Base-by-base conservation (phyloP, 2,888 invertebrate genomes). In the Pristionchus entomophagus region DNA sequence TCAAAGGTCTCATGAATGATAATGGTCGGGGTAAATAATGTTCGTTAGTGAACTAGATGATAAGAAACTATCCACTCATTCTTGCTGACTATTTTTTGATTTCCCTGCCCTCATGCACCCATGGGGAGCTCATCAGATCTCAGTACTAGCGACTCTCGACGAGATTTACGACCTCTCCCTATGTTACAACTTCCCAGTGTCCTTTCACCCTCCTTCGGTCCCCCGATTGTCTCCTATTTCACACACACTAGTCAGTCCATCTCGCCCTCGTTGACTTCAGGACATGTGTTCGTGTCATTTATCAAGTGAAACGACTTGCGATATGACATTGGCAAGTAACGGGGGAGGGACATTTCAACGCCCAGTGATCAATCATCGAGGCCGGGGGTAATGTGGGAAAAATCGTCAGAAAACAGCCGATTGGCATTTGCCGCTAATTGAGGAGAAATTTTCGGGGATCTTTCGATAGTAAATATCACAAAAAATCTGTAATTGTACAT, bases 251-350 rank as follows among this genome's bases (percentile, higher is more conserved):
- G 45, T 6, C 45, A 45, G 69, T 69, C 41, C 69, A 69, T 69
- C n/a, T 17, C 10, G 19, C 69, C 41, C 69, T 69, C 32, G n/a
- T 38, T 38, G 69, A 35, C 69, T 69, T n/a, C 32, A 3, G 17
- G 69, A 69, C 69, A 69, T 69, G 41, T 69, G 69, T 69, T 69
- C 69, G 38, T 41, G 69, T 69, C 69, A 69, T 69, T 38, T 38
- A 69, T 69, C 69, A 69, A 19, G 69, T 38, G 41, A 10, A 69
- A 69, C 10, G n/a, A 69, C 22, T 8, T 14, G 19, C 4, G 69
- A 41, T 2, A 22, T 38, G 69, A 38, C 38, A 38, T 19, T 69
- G 38, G 19, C 10, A 14, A 22, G n/a, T 8, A 22, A 17, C 10
- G 22, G 19, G 69, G n/a, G 19, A 38, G 38, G 56, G 22, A 41